Evolutionary conservation across 2,888 invertebrate species (phyloP).

Genomic region (Drosophila koepferae): DNA sequence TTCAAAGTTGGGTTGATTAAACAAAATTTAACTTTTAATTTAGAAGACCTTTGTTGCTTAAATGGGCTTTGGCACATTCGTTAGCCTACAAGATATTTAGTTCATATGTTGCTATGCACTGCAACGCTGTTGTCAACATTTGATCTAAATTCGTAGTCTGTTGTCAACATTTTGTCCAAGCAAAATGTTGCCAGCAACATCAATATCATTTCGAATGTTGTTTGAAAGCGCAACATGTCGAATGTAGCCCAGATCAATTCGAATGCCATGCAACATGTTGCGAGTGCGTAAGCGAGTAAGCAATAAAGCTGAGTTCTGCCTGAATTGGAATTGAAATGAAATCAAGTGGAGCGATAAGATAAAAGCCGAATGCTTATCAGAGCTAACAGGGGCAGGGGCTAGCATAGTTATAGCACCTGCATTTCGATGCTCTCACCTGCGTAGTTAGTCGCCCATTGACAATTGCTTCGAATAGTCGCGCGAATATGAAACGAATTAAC

Average conservation of each 20-base stretch:
- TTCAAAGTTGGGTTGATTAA: neutral
- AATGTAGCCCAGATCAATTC: neutral
- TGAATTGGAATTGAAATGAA: slow-evolving; percentile 17
- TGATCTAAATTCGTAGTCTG: neutral
- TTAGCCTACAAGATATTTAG: neutral
- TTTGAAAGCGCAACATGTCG: neutral
- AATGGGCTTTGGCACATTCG: neutral
- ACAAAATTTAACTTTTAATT: neutral
- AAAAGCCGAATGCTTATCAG: slow-evolving; percentile 52
- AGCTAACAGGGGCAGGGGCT: neutral
- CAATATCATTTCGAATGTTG: neutral
- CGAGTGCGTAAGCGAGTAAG: slow-evolving; percentile 23
- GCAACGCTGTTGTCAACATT: neutral
- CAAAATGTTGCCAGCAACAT: neutral
- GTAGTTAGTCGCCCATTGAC: slow-evolving; percentile 45
- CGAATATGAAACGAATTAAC: slow-evolving; percentile 59
- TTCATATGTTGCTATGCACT: neutral
- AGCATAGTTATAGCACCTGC: slow-evolving; percentile 13
- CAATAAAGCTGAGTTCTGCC: slow-evolving; percentile 35
- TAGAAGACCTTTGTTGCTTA: neutral
- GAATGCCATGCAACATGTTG: slow-evolving; percentile 4
- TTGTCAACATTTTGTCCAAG: neutral
- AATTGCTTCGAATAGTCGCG: slow-evolving; percentile 66
- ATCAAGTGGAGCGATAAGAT: slow-evolving; percentile 58
- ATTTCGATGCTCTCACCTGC: slow-evolving; percentile 20